phyloP scores from a whole-genome alignment of 2,888 invertebrate genomes.

The Pandemis cinnamomeana region DNA sequence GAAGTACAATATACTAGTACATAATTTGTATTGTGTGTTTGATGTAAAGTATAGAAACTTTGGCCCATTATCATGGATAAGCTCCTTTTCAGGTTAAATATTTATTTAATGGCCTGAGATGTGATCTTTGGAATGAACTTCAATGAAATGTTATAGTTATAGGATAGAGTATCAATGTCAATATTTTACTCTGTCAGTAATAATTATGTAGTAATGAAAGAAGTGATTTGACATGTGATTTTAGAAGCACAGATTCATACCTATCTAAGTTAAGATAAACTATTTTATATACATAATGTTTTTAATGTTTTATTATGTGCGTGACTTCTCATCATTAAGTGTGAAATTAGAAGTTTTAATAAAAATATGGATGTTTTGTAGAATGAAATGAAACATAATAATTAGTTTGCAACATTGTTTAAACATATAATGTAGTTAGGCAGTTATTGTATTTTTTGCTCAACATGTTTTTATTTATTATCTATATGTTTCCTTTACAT shows the following conservation, averaged over 20 bases:
- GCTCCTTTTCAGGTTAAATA: slow-evolving; percentile 1
- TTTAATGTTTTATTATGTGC: slow-evolving; percentile 27
- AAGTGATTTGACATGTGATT: slow-evolving; percentile 4
- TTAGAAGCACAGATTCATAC: slow-evolving; percentile 9
- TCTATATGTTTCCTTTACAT: neutral
- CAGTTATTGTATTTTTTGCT: slow-evolving; percentile 4
- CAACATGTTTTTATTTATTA: slow-evolving; percentile 6
- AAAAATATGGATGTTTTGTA: slow-evolving; percentile 5
- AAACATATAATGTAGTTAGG: neutral
- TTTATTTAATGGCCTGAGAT: slow-evolving; percentile 20
- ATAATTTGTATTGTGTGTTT: slow-evolving; percentile 9
- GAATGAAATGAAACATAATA: neutral
- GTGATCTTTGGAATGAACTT: slow-evolving; percentile 12
- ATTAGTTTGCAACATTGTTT: slow-evolving; percentile 26
- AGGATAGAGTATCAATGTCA: slow-evolving; percentile 11
- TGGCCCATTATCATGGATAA: neutral
- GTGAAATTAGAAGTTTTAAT: slow-evolving; percentile 17
- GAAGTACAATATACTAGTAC: slow-evolving; percentile 25
- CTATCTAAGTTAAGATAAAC: slow-evolving; percentile 28
- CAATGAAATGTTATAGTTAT: slow-evolving; percentile 5
- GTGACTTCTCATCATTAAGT: neutral
- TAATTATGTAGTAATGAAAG: neutral
- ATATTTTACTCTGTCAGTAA: slow-evolving; percentile 2
- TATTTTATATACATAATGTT: slow-evolving; percentile 21
- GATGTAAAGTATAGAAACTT: slow-evolving; percentile 19